phyloP scores from a whole-genome alignment of 2,113 vertebrate species.

The Alaudala cheleensis region DNA sequence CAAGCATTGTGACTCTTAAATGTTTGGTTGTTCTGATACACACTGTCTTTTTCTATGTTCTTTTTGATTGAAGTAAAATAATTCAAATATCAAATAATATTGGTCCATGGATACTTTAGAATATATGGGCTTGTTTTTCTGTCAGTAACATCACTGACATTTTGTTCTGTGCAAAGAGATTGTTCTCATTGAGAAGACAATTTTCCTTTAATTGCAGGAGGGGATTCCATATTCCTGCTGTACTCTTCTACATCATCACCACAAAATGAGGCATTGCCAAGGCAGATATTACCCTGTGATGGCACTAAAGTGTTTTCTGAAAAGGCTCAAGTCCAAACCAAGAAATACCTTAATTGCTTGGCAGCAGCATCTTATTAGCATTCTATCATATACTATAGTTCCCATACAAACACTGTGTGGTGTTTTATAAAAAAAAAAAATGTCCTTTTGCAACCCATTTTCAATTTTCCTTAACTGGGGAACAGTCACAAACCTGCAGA shows the following conservation, averaged over 20 bases:
- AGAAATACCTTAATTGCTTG: not conserved
- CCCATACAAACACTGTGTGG: accelerated
- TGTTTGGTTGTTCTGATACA: not conserved
- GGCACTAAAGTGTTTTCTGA: not conserved
- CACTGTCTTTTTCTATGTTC: not conserved
- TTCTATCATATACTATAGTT: not conserved
- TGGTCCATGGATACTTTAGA: not conserved
- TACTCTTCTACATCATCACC: not conserved
- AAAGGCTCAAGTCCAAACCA: not conserved
- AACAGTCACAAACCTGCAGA: not conserved
- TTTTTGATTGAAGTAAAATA: not conserved
- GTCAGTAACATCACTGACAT: not conserved
- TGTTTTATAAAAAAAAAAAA: not conserved
- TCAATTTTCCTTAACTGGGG: not conserved
- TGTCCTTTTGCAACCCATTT: not conserved
- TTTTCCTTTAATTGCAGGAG: not conserved
- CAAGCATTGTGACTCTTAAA: not conserved
- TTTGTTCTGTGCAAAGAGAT: not conserved
- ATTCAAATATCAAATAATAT: not conserved
- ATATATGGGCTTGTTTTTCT: not conserved
- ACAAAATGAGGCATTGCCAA: not conserved
- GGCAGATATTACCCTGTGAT: not conserved
- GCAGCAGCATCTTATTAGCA: not conserved
- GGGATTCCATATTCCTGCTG: not conserved
- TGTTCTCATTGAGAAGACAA: not conserved